Base-by-base conservation (phyloP, 2,797 vertebrate species). In the Enteromius unitaeniatus region DNA sequence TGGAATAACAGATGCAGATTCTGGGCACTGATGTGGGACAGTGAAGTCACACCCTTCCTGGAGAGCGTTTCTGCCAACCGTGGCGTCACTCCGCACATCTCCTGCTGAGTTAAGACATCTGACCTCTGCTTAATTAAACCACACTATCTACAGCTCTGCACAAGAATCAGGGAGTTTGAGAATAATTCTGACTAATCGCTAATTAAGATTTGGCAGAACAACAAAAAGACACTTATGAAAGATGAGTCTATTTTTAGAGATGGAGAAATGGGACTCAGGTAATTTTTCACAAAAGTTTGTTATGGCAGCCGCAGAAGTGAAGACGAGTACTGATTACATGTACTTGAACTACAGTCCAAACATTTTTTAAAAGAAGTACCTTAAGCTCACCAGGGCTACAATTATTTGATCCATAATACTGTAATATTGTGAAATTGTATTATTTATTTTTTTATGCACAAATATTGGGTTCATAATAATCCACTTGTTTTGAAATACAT, bases 111-210 rank as follows among this genome's bases (percentile, higher is more conserved):
- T 94, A 93, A 94, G 93, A 94, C 93, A 93, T 93, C 91, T 94
- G 95, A 95, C 95, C 94, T 92, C 90, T 90, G 90, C 92, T 95
- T 95, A 95, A 95, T 95, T 95, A 95, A 95, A 95, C 92, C 92
- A 93, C 90, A 90, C 91, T 89, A 91, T 92, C 90, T 92, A 92
- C 92, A 90, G 88, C 91, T 87, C 91, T 93, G 92, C 78, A 82
- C 87, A 85, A 89, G 88, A 88, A 84, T 84, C 69, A 87, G 86
- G 76, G 89, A 91, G 88, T 92, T 92, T 91, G 86, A 94, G 91
- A 94, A 93, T 94, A 90, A 94, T 94, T 94, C 89, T n/a, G 89
- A 94, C 90, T 93, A 93, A 93, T 93, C 90, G 69, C 90, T 93
- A 93, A 94, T 95, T 94, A 95, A 92, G 92, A 93, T 93, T 93